Conservation (phyloP, 30 jellyfish, hydroid and myxozoan genomes). For the Mastigias papua region DNA sequence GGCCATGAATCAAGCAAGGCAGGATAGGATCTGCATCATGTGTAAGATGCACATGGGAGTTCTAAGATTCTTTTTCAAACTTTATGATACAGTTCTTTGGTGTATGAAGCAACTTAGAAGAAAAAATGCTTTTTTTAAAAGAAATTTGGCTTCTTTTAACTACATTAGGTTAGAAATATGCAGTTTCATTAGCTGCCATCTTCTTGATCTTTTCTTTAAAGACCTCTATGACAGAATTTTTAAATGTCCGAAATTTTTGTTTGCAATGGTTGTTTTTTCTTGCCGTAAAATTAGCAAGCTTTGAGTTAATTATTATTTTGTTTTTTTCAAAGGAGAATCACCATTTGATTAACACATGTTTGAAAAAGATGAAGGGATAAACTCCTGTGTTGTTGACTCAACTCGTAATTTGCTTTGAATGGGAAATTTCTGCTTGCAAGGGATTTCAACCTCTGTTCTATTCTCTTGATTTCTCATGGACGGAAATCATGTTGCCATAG, state of each 20-base stretch:
- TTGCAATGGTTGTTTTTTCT: background rate
- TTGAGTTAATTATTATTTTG: background rate
- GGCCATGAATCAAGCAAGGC: no score
- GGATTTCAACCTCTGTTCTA: constrained; percentile 14
- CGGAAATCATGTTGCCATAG: constrained; percentile 72
- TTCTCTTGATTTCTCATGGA: constrained; percentile 32
- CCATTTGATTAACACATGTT: background rate
- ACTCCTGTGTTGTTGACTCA: background rate
- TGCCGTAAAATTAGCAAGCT: background rate
- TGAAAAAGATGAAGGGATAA: background rate
- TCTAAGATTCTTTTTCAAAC: no score
- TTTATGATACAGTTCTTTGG: no score
- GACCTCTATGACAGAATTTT: background rate
- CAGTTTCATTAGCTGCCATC: no score
- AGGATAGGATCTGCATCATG: no score
- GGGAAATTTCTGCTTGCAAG: constrained; percentile 1
- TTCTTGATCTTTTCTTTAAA: background rate
- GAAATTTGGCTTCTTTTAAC: no score
- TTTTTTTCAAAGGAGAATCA: background rate
- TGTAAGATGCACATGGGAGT: no score
- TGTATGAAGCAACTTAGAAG: no score
- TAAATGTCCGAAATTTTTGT: background rate
- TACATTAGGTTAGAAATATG: no score
- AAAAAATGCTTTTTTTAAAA: no score
- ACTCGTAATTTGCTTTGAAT: background rate